phyloP scores from a whole-genome alignment of 2,797 vertebrate species.

The Mastacembelus armatus region DNA sequence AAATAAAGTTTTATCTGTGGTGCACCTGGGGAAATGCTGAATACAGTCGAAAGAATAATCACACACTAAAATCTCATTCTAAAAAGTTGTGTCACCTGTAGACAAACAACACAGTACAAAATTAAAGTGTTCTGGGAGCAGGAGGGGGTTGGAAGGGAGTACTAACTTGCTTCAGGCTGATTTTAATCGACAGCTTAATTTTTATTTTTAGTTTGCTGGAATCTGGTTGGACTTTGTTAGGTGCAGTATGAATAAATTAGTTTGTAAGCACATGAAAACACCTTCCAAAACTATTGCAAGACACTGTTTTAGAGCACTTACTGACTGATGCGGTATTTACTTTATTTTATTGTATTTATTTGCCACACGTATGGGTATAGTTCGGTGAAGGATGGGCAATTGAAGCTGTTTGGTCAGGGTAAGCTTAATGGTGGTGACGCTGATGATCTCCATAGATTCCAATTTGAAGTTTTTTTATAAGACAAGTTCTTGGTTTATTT shows the following conservation, averaged over 20 bases:
- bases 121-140: conserved; percentile 16
- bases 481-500: no score
- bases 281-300: no score
- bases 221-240: neutral
- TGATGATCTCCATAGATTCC: no score
- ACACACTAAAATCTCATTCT: conserved; percentile 21
- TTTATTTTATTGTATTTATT: no score
- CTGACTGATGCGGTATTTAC: no score
- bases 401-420: no score
- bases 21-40: neutral
- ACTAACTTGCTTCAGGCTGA: neutral
- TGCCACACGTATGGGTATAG: no score
- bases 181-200: conserved; percentile 8
- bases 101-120: conserved; percentile 14
- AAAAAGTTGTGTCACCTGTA: conserved; percentile 20
- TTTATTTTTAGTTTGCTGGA: neutral
- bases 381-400: no score
- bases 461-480: no score
- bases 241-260: neutral
- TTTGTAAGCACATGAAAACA: no score
- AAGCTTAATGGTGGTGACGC: no score
- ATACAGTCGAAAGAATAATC: conserved; percentile 37
- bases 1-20: conserved; percentile 35
- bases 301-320: no score
- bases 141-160: conserved; percentile 10